Evolutionary conservation across 1,140 invertebrate species (phyloP), one percentile per base, ranked within the genome.

Genomic region (Dendroctonus ponderosae): DNA sequence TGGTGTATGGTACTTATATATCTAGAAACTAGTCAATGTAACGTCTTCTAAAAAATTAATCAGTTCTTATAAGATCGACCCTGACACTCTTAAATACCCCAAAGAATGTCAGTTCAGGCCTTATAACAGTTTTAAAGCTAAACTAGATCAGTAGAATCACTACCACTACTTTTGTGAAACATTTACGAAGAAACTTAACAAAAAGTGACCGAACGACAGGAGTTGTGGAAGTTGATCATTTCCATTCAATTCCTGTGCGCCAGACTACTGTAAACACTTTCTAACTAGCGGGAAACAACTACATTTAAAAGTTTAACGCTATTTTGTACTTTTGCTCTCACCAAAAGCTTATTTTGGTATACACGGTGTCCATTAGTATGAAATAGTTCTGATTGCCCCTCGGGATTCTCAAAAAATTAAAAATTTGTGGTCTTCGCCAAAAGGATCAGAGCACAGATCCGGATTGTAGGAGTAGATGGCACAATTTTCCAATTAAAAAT

Each of bases 401-500:
- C 26, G 26, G 26, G 26, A n/a, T n/a, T n/a, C n/a, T n/a, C n/a
- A n/a, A n/a, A n/a, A n/a, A n/a, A n/a, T n/a, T n/a, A n/a, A n/a
- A n/a, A n/a, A n/a, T n/a, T n/a, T n/a, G n/a, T n/a, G n/a, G 72
- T 97, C 96, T 83, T 99, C 97, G 42, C 94, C 94, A 82, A 95
- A 99, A 0, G 98, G 98, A 83, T 99, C 97, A 41, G 93, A 97
- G 49, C 88, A 89, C 66, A 98, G 84, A 80, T 99, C 96, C 26
- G 96, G 94, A 81, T 97, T 98, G 81, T 98, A 99, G 80, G 96
- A 97, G 81, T 97, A 99, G 79, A 98, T 96, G 78, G 97, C 92
- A 85, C 94, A 98, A 74, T 96, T 94, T 56, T 84, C 83, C 75
- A 97, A n/a, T n/a, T n/a, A n/a, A n/a, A n/a, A n/a, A n/a, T n/a